Percentiles rank a stretch among this genome's conserved stretches.
These are phyloP conservation scores for Cerastoderma edule DNA, from an alignment of 2,888 invertebrate genomes.

Conservation along the genomic window DNA sequence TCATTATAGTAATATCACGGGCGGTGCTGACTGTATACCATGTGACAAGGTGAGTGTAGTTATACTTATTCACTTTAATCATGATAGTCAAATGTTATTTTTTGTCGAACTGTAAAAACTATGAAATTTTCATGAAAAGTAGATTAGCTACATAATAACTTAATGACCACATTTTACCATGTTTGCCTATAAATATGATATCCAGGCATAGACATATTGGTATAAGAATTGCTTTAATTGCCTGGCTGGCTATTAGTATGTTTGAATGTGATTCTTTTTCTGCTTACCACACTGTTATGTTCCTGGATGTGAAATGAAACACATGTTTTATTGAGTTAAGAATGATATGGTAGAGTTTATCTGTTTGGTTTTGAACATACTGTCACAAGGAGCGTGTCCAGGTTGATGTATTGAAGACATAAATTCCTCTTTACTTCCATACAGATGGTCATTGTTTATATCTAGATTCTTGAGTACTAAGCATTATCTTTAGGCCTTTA, in stretches of 20 bases:
- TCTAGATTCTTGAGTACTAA: no score
- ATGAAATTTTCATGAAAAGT: neutral
- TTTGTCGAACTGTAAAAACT: neutral
- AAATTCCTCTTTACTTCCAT: no score
- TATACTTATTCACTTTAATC: neutral
- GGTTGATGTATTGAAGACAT: no score
- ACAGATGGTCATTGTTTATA: no score
- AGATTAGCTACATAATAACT: neutral
- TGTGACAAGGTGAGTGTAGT: constrained; percentile 43
- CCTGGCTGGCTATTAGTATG: neutral
- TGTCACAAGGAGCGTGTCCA: no score
- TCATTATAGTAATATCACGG: constrained; percentile 44
- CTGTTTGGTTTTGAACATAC: neutral
- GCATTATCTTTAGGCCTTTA: no score
- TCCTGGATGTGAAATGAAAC: neutral
- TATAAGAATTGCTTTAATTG: neutral
- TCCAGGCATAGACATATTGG: neutral
- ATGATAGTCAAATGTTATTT: neutral
- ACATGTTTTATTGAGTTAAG: neutral
- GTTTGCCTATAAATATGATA: no score
- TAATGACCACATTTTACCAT: no score
- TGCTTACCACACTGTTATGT: neutral
- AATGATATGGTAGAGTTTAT: neutral
- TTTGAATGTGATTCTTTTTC: neutral
- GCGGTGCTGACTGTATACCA: constrained; percentile 28